Conservation (phyloP, 2,888 invertebrate genomes). For the Panzeria rudis region DNA sequence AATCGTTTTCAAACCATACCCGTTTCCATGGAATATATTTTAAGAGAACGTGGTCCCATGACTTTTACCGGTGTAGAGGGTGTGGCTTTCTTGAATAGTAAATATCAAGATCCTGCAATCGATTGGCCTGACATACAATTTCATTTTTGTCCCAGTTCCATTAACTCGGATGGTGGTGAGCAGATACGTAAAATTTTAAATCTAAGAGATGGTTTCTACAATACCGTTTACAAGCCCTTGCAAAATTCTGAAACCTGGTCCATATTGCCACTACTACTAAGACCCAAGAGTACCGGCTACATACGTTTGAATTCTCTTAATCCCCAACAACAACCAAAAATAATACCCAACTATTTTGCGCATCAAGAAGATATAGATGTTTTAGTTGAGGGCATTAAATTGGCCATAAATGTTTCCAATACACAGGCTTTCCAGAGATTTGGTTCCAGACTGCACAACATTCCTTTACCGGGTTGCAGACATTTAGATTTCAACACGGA, state of each 20-base stretch:
- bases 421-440: slow-evolving; percentile 92
- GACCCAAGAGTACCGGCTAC: slow-evolving; percentile 95
- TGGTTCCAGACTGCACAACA: slow-evolving; percentile 90
- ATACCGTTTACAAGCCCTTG: slow-evolving; percentile 93
- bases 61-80: slow-evolving; percentile 94
- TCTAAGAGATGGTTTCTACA: slow-evolving; percentile 91
- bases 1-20: slow-evolving; percentile 90
- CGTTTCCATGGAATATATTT: slow-evolving; percentile 91
- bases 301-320: slow-evolving; percentile 92
- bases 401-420: slow-evolving; percentile 91
- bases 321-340: slow-evolving; percentile 92
- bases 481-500: slow-evolving; percentile 89
- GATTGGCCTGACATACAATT: slow-evolving; percentile 94
- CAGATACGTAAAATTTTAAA: slow-evolving; percentile 91
- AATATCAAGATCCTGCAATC: slow-evolving; percentile 90
- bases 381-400: slow-evolving; percentile 92
- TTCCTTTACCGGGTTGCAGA: slow-evolving; percentile 92
- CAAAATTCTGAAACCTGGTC: slow-evolving; percentile 92
- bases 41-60: slow-evolving; percentile 92
- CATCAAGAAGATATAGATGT: slow-evolving; percentile 92
- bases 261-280: slow-evolving; percentile 90
- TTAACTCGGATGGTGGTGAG: slow-evolving; percentile 92
- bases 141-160: slow-evolving; percentile 93
- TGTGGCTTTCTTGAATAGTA: slow-evolving; percentile 93
- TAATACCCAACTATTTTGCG: slow-evolving; percentile 96